These are phyloP conservation scores for Apis dorsata DNA, from an alignment of 1,140 invertebrate species.

Conservation along the genomic window DNA sequence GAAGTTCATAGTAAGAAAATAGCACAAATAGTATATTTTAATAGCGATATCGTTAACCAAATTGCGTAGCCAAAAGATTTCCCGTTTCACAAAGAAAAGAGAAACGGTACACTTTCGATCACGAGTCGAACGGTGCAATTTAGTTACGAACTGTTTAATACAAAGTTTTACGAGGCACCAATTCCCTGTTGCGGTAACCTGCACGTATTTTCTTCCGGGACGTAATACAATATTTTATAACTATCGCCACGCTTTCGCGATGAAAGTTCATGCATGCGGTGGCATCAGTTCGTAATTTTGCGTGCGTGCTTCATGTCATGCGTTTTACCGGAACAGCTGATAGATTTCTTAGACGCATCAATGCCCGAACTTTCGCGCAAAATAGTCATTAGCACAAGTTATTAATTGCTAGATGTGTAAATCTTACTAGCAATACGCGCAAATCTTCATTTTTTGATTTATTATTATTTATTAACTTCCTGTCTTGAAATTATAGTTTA, in stretches of 20 bases:
- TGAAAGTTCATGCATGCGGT: slow-evolving; percentile 44
- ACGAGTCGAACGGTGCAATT: slow-evolving; percentile 39
- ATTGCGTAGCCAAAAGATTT: slow-evolving; percentile 20
- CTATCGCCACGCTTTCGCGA: slow-evolving; percentile 62
- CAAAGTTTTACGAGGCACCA: slow-evolving; percentile 52
- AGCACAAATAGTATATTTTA: not conserved
- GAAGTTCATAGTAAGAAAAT: not conserved
- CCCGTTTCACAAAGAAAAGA: slow-evolving; percentile 14
- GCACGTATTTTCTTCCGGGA: slow-evolving; percentile 58
- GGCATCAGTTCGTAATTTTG: not conserved
- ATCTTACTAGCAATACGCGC: slow-evolving; percentile 13
- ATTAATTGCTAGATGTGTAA: slow-evolving; percentile 13
- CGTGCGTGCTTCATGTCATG: slow-evolving; percentile 1
- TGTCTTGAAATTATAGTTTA: not conserved
- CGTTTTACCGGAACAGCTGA: slow-evolving; percentile 37
- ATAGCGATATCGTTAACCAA: too few species aligned
- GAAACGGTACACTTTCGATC: slow-evolving; percentile 11
- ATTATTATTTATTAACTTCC: slow-evolving; percentile 12
- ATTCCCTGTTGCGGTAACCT: slow-evolving; percentile 54
- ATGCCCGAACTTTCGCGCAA: slow-evolving; percentile 12
- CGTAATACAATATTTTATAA: slow-evolving; percentile 54
- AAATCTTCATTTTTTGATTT: not conserved
- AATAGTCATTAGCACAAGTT: slow-evolving; percentile 13
- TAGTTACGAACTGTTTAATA: slow-evolving; percentile 60
- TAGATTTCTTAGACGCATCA: slow-evolving; percentile 24